Evolutionary conservation across 1,140 invertebrate genomes (phyloP).

Genomic region (Trypoxylus dichotomus): DNA sequence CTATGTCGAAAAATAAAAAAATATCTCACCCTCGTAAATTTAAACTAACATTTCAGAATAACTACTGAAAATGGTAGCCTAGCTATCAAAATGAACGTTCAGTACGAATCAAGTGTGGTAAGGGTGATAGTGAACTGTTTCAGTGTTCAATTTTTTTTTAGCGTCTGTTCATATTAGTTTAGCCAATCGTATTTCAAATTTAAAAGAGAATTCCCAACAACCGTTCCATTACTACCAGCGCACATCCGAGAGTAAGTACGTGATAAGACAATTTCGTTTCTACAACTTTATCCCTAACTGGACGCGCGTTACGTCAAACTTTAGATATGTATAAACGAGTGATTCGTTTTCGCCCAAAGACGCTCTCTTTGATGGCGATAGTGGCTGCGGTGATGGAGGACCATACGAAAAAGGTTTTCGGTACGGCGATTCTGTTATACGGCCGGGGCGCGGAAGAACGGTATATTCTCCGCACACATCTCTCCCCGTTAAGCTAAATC

Average conservation of each 20-base stretch:
- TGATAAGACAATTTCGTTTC: not conserved
- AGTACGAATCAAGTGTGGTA: too few relatives aligned
- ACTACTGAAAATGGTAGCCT: too few relatives aligned
- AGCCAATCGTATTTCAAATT: too few relatives aligned
- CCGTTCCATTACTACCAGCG: too few relatives aligned
- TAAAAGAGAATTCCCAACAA: too few relatives aligned
- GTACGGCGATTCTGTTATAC: not conserved
- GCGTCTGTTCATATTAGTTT: too few relatives aligned
- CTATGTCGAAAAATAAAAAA: too few relatives aligned
- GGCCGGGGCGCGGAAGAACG: not conserved
- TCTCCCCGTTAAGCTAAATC: constrained; percentile 40
- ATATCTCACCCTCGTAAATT: too few relatives aligned
- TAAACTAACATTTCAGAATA: too few relatives aligned
- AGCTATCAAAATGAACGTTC: too few relatives aligned
- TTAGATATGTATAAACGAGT: constrained; percentile 2
- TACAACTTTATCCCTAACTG: not conserved
- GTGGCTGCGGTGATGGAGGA: not conserved
- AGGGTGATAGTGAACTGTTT: too few relatives aligned
- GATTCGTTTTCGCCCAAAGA: not conserved
- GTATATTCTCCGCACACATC: constrained; percentile 31
- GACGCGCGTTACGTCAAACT: not conserved
- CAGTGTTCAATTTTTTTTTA: too few relatives aligned
- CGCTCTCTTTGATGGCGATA: not conserved
- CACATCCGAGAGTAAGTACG: not conserved
- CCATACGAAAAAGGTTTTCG: not conserved